These are phyloP conservation scores for Spheniscus humboldti DNA, from an alignment of 2,797 vertebrate species.

Conservation along the genomic window DNA sequence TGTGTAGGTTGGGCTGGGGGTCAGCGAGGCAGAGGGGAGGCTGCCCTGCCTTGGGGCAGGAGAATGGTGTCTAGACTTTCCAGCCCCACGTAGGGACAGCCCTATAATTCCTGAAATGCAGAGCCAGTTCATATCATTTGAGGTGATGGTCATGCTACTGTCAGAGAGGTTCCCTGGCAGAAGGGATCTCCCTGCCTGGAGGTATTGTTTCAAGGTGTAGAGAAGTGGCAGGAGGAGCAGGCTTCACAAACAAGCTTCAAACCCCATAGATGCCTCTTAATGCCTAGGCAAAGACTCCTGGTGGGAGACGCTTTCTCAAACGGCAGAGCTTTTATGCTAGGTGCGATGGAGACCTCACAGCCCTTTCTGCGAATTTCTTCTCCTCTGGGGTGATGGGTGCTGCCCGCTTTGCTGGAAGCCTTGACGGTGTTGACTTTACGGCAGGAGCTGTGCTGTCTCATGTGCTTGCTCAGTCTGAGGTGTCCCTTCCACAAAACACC, in stretches of 20 bases:
- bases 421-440: background rate
- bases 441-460: background rate
- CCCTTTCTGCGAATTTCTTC: background rate
- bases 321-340: background rate
- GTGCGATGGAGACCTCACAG: background rate
- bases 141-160: background rate
- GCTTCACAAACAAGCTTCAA: background rate
- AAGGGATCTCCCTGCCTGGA: background rate
- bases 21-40: background rate
- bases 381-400: background rate
- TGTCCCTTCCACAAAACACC: background rate
- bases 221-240: background rate
- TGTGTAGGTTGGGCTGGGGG: background rate
- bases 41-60: background rate
- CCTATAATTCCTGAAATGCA: background rate
- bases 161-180: background rate
- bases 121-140: background rate
- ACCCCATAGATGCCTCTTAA: background rate
- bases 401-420: background rate
- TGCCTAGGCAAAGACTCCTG: background rate
- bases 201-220: background rate
- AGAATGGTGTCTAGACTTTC: background rate
- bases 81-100: accelerated
- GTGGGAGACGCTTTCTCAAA: background rate
- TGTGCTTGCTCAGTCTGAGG: background rate